These are phyloP conservation scores for Parasteatoda tepidariorum DNA, from an alignment of 1,140 invertebrate genomes.

Conservation along the genomic window DNA sequence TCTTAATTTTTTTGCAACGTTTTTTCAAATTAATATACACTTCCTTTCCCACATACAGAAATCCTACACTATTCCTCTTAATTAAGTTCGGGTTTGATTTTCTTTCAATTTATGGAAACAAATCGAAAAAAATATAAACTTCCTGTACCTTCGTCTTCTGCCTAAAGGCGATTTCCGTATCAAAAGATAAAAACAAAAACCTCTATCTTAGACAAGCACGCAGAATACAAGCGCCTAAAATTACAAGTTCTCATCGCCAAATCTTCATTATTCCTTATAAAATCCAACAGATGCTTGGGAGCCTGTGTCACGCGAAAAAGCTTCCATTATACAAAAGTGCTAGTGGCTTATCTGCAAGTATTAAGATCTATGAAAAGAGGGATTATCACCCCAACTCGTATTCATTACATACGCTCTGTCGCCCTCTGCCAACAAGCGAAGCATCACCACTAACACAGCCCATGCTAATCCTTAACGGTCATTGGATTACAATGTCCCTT, in stretches of 20 bases:
- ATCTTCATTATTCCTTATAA: background rate
- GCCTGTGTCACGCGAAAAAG: constrained; percentile 11
- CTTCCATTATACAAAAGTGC: background rate
- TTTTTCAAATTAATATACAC: too few relatives aligned
- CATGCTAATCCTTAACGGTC: constrained; percentile 21
- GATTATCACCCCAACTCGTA: constrained; percentile 22
- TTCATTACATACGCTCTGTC: constrained; percentile 39
- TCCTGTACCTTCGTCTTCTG: too few relatives aligned
- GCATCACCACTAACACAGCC: constrained; percentile 18
- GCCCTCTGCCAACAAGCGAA: constrained; percentile 19
- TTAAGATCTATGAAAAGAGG: constrained; percentile 27
- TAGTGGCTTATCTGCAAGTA: constrained; percentile 24
- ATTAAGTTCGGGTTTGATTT: too few relatives aligned
- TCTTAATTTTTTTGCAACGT: too few relatives aligned
- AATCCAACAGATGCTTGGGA: constrained; percentile 28
- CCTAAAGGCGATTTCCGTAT: too few relatives aligned
- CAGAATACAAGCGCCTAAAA: background rate
- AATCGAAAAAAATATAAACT: too few relatives aligned
- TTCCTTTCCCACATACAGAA: too few relatives aligned
- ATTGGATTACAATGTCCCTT: constrained; percentile 40
- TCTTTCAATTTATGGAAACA: too few relatives aligned
- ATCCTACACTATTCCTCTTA: background rate
- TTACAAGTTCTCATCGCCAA: background rate
- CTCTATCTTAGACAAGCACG: background rate
- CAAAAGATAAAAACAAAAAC: background rate